Evolutionary conservation across 1,140 invertebrate genomes (phyloP).

Genomic region (Drosophila simulans): DNA sequence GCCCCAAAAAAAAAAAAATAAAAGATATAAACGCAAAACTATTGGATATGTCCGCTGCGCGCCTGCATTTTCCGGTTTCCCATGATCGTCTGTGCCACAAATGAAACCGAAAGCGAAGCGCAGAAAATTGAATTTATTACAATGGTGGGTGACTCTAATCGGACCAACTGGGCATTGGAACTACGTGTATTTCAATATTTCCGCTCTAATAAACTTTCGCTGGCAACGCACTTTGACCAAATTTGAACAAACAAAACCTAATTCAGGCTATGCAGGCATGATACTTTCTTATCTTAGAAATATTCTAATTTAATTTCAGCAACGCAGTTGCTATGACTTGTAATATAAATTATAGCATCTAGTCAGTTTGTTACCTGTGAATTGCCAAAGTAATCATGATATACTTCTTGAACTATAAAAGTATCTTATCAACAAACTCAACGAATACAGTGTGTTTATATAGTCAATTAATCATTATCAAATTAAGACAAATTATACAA

Average conservation of each 20-base stretch:
- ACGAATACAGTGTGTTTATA: not conserved
- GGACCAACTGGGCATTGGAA: slow-evolving; percentile 23
- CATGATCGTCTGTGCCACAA: slow-evolving; percentile 38
- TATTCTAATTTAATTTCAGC: not conserved
- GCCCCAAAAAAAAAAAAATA: slow-evolving; percentile 1
- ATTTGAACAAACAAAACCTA: not conserved
- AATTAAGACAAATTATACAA: not conserved
- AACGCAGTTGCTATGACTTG: slow-evolving; percentile 8
- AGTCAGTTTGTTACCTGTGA: not conserved
- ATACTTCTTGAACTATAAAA: not conserved
- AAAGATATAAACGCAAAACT: slow-evolving; percentile 1
- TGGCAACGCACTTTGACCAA: not conserved
- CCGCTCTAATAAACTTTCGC: slow-evolving; percentile 48
- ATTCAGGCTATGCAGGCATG: not conserved
- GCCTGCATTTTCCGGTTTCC: slow-evolving; percentile 14
- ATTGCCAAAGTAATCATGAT: not conserved
- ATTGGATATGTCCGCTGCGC: slow-evolving; percentile 41
- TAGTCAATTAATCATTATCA: not conserved
- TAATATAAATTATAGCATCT: no score
- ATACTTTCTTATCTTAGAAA: slow-evolving; percentile 6
- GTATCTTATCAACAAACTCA: not conserved
- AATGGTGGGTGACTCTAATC: slow-evolving; percentile 55
- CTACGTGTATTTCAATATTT: slow-evolving; percentile 29
- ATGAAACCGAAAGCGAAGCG: slow-evolving; percentile 43
- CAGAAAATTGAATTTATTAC: slow-evolving; percentile 33